These are phyloP conservation scores for Acrossocheilus fasciatus DNA, from an alignment of 2,797 vertebrate genomes.

Conservation along the genomic window DNA sequence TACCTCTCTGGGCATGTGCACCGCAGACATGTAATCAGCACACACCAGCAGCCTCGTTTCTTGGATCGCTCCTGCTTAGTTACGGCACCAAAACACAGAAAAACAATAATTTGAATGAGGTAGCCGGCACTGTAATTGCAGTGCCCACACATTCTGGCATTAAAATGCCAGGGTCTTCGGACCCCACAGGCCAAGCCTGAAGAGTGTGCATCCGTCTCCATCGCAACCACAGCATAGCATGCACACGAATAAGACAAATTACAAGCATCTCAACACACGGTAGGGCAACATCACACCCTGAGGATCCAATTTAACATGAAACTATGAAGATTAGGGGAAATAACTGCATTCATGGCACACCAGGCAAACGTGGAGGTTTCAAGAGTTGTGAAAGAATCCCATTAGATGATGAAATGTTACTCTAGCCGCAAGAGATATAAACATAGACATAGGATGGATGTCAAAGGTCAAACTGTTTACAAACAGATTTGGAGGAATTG, in stretches of 20 bases:
- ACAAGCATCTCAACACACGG: slow-evolving; percentile 7
- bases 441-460: neutral
- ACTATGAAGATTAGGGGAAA: slow-evolving; percentile 39
- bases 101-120: slow-evolving; percentile 76
- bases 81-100: slow-evolving; percentile 75
- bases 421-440: neutral
- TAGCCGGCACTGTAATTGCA: slow-evolving; percentile 65
- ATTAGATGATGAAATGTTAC: slow-evolving; percentile 10
- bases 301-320: slow-evolving; percentile 24
- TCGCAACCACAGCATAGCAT: slow-evolving; percentile 62
- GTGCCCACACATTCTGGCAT: slow-evolving; percentile 46
- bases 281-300: neutral
- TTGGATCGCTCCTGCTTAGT: slow-evolving; percentile 70
- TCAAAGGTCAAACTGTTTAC: neutral
- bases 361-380: neutral
- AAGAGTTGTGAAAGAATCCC: slow-evolving; percentile 17
- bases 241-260: slow-evolving; percentile 42
- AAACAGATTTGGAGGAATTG: slow-evolving; percentile 8
- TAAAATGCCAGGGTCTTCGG: slow-evolving; percentile 46
- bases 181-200: slow-evolving; percentile 52
- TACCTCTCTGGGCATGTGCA: slow-evolving; percentile 58
- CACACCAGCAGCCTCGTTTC: slow-evolving; percentile 36
- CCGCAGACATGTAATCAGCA: slow-evolving; percentile 68
- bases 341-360: neutral
- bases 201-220: slow-evolving; percentile 58